Evolutionary conservation across 2,888 invertebrate genomes (phyloP).

Genomic region (Graphium colonna): DNA sequence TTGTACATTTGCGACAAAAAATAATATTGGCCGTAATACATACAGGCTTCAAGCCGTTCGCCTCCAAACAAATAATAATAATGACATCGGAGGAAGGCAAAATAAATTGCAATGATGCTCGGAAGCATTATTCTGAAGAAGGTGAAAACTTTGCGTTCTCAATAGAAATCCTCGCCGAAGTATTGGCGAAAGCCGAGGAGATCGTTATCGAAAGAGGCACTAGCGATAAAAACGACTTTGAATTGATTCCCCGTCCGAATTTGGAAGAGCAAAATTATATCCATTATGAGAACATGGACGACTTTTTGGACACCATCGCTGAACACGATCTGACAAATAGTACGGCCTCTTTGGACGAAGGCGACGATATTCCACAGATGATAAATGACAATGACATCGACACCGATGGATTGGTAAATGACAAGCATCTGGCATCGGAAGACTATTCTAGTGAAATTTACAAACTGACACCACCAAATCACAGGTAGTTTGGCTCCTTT

Average conservation of each 20-base stretch:
- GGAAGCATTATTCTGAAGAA: conserved; percentile 20
- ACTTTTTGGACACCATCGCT: conserved; percentile 54
- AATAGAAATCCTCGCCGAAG: conserved; percentile 46
- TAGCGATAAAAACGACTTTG: conserved; percentile 48
- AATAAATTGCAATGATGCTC: conserved; percentile 42
- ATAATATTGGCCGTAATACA: not conserved
- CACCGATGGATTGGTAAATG: conserved; percentile 42
- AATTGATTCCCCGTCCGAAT: conserved; percentile 48
- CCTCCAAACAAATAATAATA: conserved; percentile 60
- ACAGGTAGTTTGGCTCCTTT: not conserved
- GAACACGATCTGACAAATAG: conserved; percentile 45
- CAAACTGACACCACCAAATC: conserved; percentile 24
- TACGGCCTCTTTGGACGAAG: conserved; percentile 30
- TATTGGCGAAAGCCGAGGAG: conserved; percentile 54
- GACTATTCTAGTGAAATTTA: no score
- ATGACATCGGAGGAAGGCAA: conserved; percentile 52
- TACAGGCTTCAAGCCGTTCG: conserved; percentile 68
- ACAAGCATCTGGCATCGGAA: conserved; percentile 36
- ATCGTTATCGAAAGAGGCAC: conserved; percentile 31
- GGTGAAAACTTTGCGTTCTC: conserved; percentile 35
- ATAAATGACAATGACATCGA: conserved; percentile 36
- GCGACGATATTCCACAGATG: conserved; percentile 41
- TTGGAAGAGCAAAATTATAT: conserved; percentile 18
- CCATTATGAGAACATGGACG: conserved; percentile 35
- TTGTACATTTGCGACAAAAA: not conserved